These are phyloP conservation scores for Akabosia matsudoensis DNA, from an alignment of 1,140 invertebrate species.

Conservation along the genomic window DNA sequence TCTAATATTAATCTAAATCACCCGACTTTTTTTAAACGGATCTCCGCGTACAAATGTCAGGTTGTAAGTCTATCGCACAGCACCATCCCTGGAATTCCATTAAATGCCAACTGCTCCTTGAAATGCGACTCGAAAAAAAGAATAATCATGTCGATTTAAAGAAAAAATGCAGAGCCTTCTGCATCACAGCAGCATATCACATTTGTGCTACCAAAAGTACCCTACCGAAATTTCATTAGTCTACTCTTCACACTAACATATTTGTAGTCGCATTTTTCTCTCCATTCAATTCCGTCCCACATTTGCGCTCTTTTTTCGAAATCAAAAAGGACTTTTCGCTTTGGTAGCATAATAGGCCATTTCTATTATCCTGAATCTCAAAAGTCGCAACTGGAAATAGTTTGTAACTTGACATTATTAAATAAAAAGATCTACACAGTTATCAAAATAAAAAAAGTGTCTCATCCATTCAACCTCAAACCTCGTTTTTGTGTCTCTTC, in stretches of 20 bases:
- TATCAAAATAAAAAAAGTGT: neutral
- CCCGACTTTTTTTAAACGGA: too few species aligned
- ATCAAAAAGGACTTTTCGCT: neutral
- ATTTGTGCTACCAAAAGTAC: neutral
- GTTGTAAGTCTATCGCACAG: too few species aligned
- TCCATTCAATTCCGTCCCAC: neutral
- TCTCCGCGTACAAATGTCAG: too few species aligned
- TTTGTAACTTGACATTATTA: neutral
- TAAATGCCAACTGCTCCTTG: too few species aligned
- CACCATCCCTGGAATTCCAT: too few species aligned
- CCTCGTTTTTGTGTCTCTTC: neutral
- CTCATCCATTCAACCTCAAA: neutral
- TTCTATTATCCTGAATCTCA: neutral
- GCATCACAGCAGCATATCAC: neutral
- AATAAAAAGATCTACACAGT: neutral
- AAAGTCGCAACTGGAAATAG: neutral
- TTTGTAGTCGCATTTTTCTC: neutral
- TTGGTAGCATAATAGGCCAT: neutral
- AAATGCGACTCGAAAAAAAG: too few species aligned
- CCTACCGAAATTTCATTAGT: slow-evolving; percentile 11
- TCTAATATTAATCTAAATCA: too few species aligned
- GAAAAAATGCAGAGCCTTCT: too few species aligned
- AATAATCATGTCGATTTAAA: too few species aligned
- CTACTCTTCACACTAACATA: neutral
- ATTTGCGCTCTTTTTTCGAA: neutral